Evolutionary conservation across 2,888 invertebrate species (phyloP), one percentile per base, ranked within the genome.

Genomic region (Frankliniella intonsa): DNA sequence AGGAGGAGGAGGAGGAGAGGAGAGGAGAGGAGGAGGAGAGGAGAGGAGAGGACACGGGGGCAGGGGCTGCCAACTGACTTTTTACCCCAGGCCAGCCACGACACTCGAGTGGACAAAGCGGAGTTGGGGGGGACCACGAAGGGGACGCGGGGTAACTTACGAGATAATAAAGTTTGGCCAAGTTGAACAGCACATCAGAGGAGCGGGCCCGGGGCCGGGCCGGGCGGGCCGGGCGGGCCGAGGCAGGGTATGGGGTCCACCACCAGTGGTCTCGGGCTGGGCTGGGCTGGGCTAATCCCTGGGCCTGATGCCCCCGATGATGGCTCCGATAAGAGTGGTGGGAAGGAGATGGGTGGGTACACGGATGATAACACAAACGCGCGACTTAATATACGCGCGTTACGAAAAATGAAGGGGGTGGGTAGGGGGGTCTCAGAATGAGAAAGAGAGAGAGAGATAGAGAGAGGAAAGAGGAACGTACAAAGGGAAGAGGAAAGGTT

Each of bases 141-240:
- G 55, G 55, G 55, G 55, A 5, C 7, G 17, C 38, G 14, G 7
- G 55, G 17, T 17, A 55, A 55, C 5, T 55, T 55, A 55, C 69
- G 69, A 69, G 69, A 69, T 69, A 69, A 69, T 69, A 69, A 69
- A 69, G 69, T 69, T 69, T 69, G 69, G 5, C n/a, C 69, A 69
- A 69, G 69, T 69, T 69, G 69, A 69, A 69, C 69, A 12, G 55
- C 12, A 55, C 38, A 38, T 17, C 55, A 55, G 14, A 17, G 55
- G 55, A 12, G 55, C 55, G 5, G 2, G 55, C 55, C 17, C 55
- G 55, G 55, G 12, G 17, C 55, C 55, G 12, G 69, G 69, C 69
- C 69, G 10, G 7, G 0, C 22, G n/a, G 19, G 9, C 1, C 8
- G 65, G 65, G n/a, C 3, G 8, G 17, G 65, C n/a, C n/a, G 65